Conservation (phyloP, 2,888 invertebrate genomes). For the Gandaritis pyraliata region DNA sequence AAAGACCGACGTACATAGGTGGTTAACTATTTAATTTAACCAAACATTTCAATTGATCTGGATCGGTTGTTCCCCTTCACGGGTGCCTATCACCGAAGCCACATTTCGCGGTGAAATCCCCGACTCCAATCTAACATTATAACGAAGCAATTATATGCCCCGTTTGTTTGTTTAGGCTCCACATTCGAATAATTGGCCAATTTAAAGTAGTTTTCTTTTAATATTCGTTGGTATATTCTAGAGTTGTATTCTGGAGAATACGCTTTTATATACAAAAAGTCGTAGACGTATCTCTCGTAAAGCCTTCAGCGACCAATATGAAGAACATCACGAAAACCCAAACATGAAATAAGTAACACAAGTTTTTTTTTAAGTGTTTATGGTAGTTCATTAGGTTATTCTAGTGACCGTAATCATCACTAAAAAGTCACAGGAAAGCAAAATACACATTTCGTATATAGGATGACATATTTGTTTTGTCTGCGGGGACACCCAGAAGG, state of each 20-base stretch:
- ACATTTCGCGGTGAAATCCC: conserved; percentile 29
- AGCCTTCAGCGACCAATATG: no score
- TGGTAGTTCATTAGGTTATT: no score
- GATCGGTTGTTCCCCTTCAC: conserved; percentile 8
- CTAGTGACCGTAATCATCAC: no score
- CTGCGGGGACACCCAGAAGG: no score
- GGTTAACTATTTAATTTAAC: conserved; percentile 2
- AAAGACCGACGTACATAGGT: not conserved
- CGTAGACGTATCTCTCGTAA: not conserved
- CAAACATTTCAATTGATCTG: conserved; percentile 15
- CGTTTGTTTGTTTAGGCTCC: conserved; percentile 38
- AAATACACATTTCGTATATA: no score
- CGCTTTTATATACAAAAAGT: not conserved
- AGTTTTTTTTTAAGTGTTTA: no score
- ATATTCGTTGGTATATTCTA: not conserved
- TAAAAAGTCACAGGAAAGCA: no score
- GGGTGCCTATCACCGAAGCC: conserved; percentile 26
- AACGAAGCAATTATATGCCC: conserved; percentile 42
- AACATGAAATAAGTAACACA: no score
- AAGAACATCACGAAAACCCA: no score
- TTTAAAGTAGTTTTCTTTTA: conserved; percentile 27
- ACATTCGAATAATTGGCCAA: conserved; percentile 32
- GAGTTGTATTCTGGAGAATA: no score
- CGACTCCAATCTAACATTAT: conserved; percentile 42
- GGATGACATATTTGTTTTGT: no score